A percentile compares a stretch with the other conserved stretches of the same genome.
Evolutionary conservation across 2,797 vertebrate species (phyloP).

Genomic region (Eidolon dupreanum): DNA sequence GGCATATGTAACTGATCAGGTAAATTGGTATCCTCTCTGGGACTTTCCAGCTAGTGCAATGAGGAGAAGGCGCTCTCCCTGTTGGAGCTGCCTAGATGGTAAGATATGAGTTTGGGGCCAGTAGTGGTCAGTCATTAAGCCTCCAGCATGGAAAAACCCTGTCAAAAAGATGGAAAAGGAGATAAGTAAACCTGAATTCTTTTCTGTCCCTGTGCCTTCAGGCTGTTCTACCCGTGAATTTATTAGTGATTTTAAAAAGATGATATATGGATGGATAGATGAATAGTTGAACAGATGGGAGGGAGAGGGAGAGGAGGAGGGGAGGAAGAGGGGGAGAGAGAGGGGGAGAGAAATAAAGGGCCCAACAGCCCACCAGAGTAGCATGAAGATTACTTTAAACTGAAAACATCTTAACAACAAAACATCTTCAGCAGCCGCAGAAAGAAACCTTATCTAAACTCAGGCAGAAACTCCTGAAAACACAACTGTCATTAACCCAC

Average conservation of each 20-base stretch:
- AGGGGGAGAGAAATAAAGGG: no score
- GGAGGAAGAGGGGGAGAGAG: no score
- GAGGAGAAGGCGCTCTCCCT: neutral
- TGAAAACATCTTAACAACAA: slow-evolving; percentile 66
- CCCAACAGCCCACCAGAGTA: neutral
- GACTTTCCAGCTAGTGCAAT: neutral
- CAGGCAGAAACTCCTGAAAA: slow-evolving; percentile 29
- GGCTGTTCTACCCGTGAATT: neutral
- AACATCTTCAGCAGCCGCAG: neutral
- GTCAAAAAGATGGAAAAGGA: neutral
- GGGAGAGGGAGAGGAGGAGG: no score
- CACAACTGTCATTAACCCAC: slow-evolving; percentile 25
- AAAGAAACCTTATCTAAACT: slow-evolving; percentile 59
- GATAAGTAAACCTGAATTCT: neutral
- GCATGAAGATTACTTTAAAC: slow-evolving; percentile 44
- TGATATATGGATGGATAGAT: neutral
- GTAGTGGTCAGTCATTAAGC: neutral
- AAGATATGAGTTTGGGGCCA: neutral
- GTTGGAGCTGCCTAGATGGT: neutral
- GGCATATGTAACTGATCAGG: neutral
- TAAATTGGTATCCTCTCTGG: neutral
- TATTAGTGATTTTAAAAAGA: slow-evolving; percentile 12
- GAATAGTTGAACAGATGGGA: neutral
- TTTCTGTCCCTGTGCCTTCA: neutral
- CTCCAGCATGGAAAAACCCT: neutral